A percentile compares a stretch with the other conserved stretches of the same genome.
Evolutionary conservation across 2,113 vertebrate genomes (phyloP).

Genomic region (Leptocoma aspasia): DNA sequence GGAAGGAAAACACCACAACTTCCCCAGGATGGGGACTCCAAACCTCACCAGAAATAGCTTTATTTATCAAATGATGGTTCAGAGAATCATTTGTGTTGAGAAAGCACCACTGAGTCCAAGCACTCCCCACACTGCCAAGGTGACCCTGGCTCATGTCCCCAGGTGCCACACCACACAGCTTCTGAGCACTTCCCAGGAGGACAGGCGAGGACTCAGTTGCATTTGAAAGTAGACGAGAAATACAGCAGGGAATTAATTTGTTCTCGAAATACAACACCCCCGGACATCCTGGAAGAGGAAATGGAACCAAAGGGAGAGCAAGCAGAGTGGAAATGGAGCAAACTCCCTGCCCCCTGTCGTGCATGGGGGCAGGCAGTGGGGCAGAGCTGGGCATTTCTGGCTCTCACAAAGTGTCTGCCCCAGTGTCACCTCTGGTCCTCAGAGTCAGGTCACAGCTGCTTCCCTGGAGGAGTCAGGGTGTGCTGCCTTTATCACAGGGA

Average conservation of each 20-base stretch:
- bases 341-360: background rate
- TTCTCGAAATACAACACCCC: background rate
- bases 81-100: background rate
- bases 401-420: background rate
- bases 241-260: background rate
- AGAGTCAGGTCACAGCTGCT: background rate
- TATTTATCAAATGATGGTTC: rapidly evolving
- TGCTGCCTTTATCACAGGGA: background rate
- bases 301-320: background rate
- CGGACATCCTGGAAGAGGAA: background rate
- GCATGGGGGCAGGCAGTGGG: rapidly evolving
- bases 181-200: rapidly evolving
- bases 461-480: too few species aligned
- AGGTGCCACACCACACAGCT: background rate
- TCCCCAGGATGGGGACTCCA: background rate
- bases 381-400: background rate
- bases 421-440: background rate
- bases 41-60: too few species aligned
- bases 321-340: background rate
- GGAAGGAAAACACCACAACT: background rate
- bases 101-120: rapidly evolving
- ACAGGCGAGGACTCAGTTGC: rapidly evolving
- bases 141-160: background rate
- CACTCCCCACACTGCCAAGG: background rate
- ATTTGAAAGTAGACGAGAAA: background rate